A percentile compares a stretch with the other conserved stretches of the same genome.
These are phyloP conservation scores for Galendromus occidentalis DNA, from an alignment of 1,140 invertebrate species.

Conservation along the genomic window DNA sequence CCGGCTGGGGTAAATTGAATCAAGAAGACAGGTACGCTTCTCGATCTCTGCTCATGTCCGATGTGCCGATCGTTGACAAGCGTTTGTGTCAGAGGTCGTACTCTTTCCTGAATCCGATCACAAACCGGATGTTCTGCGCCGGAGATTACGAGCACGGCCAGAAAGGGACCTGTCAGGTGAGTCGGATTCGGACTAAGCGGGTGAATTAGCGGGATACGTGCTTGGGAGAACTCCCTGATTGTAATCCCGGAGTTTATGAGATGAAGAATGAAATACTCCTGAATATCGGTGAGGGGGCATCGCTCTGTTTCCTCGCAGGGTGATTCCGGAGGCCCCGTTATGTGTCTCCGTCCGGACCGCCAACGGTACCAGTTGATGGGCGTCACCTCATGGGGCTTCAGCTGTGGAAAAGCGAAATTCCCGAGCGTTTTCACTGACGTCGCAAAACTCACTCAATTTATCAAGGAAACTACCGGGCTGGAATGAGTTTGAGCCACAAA, in stretches of 20 bases:
- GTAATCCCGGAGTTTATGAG: too few species aligned
- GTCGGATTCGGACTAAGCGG: too few species aligned
- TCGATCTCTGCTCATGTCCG: background rate
- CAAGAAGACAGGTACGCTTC: background rate
- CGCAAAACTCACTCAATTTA: background rate
- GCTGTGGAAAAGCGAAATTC: background rate
- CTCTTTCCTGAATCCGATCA: background rate
- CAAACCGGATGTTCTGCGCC: background rate
- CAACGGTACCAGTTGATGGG: background rate
- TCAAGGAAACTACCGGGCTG: background rate
- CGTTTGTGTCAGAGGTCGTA: background rate
- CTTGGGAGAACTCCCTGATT: too few species aligned
- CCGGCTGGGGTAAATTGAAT: background rate
- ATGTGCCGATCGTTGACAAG: background rate
- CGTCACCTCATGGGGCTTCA: background rate
- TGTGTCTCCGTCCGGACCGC: background rate
- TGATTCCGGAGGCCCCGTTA: background rate
- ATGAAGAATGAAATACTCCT: too few species aligned
- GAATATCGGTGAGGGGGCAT: background rate
- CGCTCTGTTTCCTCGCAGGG: background rate
- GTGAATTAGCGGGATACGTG: too few species aligned
- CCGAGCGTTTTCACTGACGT: background rate
- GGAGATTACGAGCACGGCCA: background rate
- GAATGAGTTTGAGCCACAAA: too few species aligned
- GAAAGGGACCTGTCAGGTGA: background rate